Percentiles rank a stretch among this genome's conserved stretches.
Evolutionary conservation across 1,140 invertebrate genomes (phyloP).

Genomic region (Acromyrmex echinatior): DNA sequence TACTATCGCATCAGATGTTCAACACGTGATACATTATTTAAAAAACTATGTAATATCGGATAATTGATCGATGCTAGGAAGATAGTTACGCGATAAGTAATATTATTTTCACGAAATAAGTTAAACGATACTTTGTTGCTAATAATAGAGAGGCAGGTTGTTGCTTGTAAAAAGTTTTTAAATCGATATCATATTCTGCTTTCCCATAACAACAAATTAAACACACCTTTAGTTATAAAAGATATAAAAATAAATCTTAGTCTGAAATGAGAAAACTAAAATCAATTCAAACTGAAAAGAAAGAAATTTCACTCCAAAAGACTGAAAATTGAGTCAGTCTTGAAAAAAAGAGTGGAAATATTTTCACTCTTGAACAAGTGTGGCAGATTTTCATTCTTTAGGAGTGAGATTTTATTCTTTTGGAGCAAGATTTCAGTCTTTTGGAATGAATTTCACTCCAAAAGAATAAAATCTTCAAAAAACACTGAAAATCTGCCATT

Average conservation of each 20-base stretch:
- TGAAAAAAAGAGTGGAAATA: no score
- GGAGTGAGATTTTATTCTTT: no score
- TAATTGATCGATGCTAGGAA: neutral
- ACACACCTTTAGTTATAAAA: neutral
- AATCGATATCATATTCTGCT: neutral
- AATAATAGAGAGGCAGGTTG: neutral
- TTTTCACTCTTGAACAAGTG: no score
- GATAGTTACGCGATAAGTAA: neutral
- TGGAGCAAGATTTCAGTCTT: no score
- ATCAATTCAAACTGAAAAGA: neutral
- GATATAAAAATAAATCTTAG: neutral
- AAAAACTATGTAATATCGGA: neutral
- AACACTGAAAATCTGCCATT: no score
- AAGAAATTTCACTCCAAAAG: neutral
- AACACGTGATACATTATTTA: neutral
- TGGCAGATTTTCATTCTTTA: no score
- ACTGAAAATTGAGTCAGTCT: no score
- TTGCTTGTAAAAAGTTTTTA: neutral
- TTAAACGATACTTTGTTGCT: neutral
- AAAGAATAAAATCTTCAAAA: no score
- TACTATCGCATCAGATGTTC: neutral
- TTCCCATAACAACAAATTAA: neutral
- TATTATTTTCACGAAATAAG: neutral
- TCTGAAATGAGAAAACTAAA: neutral
- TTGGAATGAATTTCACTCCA: no score